phyloP scores from a whole-genome alignment of 2,888 invertebrate genomes.

The Thalpophila matura region DNA sequence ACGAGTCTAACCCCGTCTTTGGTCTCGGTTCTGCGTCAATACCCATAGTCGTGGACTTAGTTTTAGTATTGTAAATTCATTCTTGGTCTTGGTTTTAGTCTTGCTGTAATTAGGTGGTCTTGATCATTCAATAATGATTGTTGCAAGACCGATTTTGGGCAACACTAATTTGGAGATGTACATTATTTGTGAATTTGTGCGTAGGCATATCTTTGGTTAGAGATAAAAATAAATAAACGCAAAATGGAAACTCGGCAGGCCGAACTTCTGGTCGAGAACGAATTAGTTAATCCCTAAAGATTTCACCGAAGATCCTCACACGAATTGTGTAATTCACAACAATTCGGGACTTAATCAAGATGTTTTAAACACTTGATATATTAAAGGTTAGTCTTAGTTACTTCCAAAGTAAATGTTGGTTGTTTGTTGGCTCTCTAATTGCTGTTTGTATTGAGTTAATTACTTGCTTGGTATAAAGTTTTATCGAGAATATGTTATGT shows the following conservation, averaged over 20 bases:
- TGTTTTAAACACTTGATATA: slow-evolving; percentile 62
- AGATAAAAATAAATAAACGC: too few species aligned
- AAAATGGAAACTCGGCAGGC: not conserved
- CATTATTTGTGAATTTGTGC: too few species aligned
- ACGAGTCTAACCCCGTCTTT: too few species aligned
- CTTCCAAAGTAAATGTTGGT: slow-evolving; percentile 52
- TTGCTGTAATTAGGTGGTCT: too few species aligned
- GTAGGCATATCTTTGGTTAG: too few species aligned
- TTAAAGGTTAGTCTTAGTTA: slow-evolving; percentile 50
- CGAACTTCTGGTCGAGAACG: not conserved
- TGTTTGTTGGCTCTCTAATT: slow-evolving; percentile 52
- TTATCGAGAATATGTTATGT: slow-evolving; percentile 32
- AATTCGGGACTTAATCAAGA: slow-evolving; percentile 61
- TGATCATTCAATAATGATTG: too few species aligned
- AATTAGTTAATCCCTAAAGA: slow-evolving; percentile 26
- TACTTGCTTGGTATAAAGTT: slow-evolving; percentile 42
- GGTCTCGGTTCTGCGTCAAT: too few species aligned
- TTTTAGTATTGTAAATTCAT: too few species aligned
- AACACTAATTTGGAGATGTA: too few species aligned
- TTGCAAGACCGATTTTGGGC: too few species aligned
- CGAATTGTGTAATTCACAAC: slow-evolving; percentile 49
- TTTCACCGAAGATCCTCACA: slow-evolving; percentile 33
- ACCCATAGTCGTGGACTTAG: too few species aligned
- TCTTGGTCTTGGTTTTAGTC: too few species aligned
- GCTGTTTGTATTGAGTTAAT: slow-evolving; percentile 46